Base-by-base conservation (phyloP, 2,888 invertebrate genomes). In the Hirtodrosophila duncani region DNA sequence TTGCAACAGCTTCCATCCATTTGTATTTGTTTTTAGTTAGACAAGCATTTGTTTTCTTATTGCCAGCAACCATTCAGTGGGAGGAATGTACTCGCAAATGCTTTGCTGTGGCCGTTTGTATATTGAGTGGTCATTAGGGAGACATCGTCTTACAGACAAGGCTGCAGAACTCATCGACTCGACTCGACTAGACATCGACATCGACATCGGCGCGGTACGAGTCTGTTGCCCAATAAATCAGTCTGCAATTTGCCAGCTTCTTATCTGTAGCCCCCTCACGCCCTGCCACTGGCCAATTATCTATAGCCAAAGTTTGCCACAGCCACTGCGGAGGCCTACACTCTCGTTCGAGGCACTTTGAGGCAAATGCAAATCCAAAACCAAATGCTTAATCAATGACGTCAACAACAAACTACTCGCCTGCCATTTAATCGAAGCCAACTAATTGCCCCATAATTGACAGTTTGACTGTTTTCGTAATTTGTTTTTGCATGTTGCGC, bases 401-500 rank as follows among this genome's bases (percentile, higher is more conserved):
- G 41, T 27, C 31, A 18, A 17, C 44, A 41, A 29, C 14, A 50
- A 29, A 46, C 56, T 23, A 11, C 51, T 50, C 34, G 26, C 56
- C 39, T 53, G 63, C 56, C 48, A 58, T 67, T 72, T 72, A 67
- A 64, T 65, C 60, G 63, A 55, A 67, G 55, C 59, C 53, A 60
- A 65, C 65, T 72, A 80, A 82, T 82, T 65, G 59, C 41, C 43
- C 52, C 42, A 37, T 78, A 79, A 81, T 79, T 81, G 81, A 78
- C 81, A 79, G 68, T 58, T 66, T 82, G 79, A 79, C 78, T 66
- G 61, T 52, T 70, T 55, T 33, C 48, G 64, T 81, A 82, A 81
- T 81, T 79, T 78, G 74, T 64, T 81, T 71, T 63, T 74, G 62
- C 82, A 78, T 78, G 66, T 66, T 65, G 10, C 27, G 63, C 67